phyloP scores from a whole-genome alignment of 2,888 invertebrate species.

The Magallana nippona region DNA sequence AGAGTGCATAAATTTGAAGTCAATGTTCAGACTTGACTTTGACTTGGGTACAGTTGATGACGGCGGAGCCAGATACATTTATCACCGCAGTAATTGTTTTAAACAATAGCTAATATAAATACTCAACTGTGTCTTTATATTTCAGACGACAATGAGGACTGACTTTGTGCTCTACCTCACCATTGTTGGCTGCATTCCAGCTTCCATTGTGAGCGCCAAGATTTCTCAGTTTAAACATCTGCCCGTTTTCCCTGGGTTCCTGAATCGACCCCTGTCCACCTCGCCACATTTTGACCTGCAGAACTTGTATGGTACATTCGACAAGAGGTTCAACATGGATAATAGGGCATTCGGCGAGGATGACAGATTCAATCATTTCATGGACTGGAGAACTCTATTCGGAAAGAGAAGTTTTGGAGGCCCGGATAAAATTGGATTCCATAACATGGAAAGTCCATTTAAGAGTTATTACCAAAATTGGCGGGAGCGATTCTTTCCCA shows the following conservation, averaged over 20 bases:
- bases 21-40: too few relatives aligned
- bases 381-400: slow-evolving; percentile 23
- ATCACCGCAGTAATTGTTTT: too few relatives aligned
- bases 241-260: background rate
- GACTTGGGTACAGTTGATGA: too few relatives aligned
- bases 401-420: slow-evolving; percentile 8
- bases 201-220: background rate
- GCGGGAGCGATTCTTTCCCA: background rate
- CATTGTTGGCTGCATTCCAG: background rate
- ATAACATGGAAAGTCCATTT: slow-evolving; percentile 10
- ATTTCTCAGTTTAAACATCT: background rate
- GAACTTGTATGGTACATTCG: background rate
- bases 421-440: background rate
- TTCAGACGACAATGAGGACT: background rate
- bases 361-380: background rate
- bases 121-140: background rate
- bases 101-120: too few relatives aligned
- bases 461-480: slow-evolving; percentile 4
- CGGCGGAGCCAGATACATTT: too few relatives aligned
- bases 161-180: background rate
- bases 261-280: background rate
- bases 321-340: slow-evolving; percentile 9
- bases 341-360: background rate
- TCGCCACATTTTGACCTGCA: background rate
- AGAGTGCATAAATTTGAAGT: too few relatives aligned